Base-by-base conservation (phyloP, 1,140 invertebrate species). In the Nomia melanderi region DNA sequence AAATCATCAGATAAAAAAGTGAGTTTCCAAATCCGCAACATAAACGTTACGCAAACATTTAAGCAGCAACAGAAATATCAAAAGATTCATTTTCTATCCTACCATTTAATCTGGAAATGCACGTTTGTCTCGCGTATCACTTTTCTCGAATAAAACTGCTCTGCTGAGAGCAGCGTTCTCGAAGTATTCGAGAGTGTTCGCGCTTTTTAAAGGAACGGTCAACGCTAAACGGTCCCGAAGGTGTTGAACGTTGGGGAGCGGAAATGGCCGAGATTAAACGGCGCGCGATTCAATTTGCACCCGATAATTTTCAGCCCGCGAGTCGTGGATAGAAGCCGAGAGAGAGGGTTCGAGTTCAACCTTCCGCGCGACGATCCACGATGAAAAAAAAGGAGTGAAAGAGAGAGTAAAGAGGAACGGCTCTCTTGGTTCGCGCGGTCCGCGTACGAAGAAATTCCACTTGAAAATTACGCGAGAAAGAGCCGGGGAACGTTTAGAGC, bases 381-480 rank as follows among this genome's bases (percentile, higher is more conserved):
- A n/a, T n/a, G 36, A 36, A n/a, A 20, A 7, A n/a, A 50, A 50
- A 50, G 8, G 33, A 36, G 33, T 5, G 8, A 8, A 36, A 36
- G 8, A 36, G 8, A 36, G 8, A 36, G 8, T 5, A 36, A 3
- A 36, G 3, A 36, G 33, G n/a, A 23, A 23, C 20, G 20, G 33
- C 1, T 8, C 59, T 29, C 14, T 29, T 56, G n/a, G 59, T 36
- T 23, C 33, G 27, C 23, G 25, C 25, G 14, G 27, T 27, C 54
- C 25, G 8, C 59, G 59, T n/a, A 31, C 33, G 31, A 62, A 33
- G 59, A 36, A 60, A 60, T 60, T 60, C 59, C 59, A 39, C 59
- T 60, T n/a, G 59, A 62, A 62, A 62, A 62, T 62, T 62, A 62
- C 59, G n/a, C 31, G 59, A 41, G 59, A 39, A 62, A 23, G 33